A percentile compares a stretch with the other conserved stretches of the same genome.
phyloP scores from a whole-genome alignment of 2,797 vertebrate genomes.

The Chrysocyon brachyurus region DNA sequence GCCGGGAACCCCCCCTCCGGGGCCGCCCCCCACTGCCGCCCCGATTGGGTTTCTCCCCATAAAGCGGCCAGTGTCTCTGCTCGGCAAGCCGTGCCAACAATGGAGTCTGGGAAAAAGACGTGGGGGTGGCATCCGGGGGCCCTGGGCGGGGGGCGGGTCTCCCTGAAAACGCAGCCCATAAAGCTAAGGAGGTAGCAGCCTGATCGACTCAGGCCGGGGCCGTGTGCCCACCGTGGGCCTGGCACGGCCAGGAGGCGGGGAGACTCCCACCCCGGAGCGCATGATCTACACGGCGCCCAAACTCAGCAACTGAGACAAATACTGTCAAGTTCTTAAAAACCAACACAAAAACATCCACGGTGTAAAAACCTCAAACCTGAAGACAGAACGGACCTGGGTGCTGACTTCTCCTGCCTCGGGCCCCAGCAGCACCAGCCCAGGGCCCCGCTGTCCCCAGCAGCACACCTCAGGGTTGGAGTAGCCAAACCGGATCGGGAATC shows the following conservation, averaged over 20 bases:
- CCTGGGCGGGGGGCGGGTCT: conserved; percentile 74
- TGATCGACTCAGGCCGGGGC: rapidly evolving
- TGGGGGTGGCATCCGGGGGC: conserved; percentile 25
- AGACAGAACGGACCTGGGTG: rapidly evolving
- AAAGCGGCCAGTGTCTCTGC: conserved; percentile 89
- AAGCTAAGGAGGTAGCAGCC: conserved; percentile 79
- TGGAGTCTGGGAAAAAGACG: conserved; percentile 81
- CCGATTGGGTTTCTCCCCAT: conserved; percentile 89
- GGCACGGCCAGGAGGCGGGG: rapidly evolving
- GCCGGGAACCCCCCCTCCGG: conserved; percentile 66
- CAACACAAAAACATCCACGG: rapidly evolving
- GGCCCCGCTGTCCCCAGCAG: rapidly evolving
- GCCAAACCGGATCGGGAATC: neutral
- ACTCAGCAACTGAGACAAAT: neutral
- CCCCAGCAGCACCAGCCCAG: neutral
- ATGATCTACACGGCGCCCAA: rapidly evolving
- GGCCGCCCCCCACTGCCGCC: conserved; percentile 44
- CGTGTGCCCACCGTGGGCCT: rapidly evolving
- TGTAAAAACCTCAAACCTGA: rapidly evolving
- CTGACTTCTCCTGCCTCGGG: rapidly evolving
- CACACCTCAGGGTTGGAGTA: rapidly evolving
- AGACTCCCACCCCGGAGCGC: no score
- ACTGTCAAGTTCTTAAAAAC: rapidly evolving
- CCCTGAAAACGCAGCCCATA: conserved; percentile 82
- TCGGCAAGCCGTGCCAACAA: conserved; percentile 86